These are phyloP conservation scores for Scaptomyza tumidula DNA, from an alignment of 2,888 invertebrate genomes.

Conservation along the genomic window DNA sequence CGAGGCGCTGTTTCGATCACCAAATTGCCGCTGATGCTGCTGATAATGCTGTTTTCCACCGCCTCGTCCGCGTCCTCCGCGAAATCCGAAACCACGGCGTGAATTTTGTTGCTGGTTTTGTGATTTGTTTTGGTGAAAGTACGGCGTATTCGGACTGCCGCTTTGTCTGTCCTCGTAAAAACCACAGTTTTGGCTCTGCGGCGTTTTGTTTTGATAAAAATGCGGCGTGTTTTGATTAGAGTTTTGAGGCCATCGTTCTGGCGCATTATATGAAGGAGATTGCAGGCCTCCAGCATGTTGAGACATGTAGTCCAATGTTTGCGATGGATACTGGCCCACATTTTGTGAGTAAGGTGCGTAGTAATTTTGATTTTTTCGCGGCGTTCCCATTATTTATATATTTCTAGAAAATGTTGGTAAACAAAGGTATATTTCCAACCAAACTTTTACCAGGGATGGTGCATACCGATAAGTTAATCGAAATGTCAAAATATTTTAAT, in stretches of 20 bases:
- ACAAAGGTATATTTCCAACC: slow-evolving; percentile 24
- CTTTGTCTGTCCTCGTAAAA: slow-evolving; percentile 48
- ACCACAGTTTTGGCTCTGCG: slow-evolving; percentile 27
- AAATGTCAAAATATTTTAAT: background rate
- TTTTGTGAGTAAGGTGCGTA: slow-evolving; percentile 73
- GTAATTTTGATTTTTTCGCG: slow-evolving; percentile 62
- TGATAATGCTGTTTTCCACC: slow-evolving; percentile 20
- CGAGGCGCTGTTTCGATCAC: slow-evolving; percentile 18
- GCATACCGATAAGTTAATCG: slow-evolving; percentile 24
- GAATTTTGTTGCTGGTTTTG: slow-evolving; percentile 27
- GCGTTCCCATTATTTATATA: slow-evolving; percentile 66
- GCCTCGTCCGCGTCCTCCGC: slow-evolving; percentile 36
- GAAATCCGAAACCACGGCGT: slow-evolving; percentile 40
- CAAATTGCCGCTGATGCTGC: slow-evolving; percentile 18
- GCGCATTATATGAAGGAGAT: background rate
- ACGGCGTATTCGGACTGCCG: slow-evolving; percentile 13
- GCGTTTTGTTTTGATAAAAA: slow-evolving; percentile 56
- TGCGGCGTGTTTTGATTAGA: slow-evolving; percentile 45
- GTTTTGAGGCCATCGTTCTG: background rate
- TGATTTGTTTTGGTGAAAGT: slow-evolving; percentile 44
- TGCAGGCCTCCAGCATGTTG: slow-evolving; percentile 74
- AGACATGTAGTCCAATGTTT: slow-evolving; percentile 75
- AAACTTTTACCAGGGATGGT: slow-evolving; percentile 17
- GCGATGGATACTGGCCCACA: slow-evolving; percentile 79
- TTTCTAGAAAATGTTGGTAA: slow-evolving; percentile 31